Base-by-base conservation (phyloP, 2,888 invertebrate species). In the Meteorus colon region DNA sequence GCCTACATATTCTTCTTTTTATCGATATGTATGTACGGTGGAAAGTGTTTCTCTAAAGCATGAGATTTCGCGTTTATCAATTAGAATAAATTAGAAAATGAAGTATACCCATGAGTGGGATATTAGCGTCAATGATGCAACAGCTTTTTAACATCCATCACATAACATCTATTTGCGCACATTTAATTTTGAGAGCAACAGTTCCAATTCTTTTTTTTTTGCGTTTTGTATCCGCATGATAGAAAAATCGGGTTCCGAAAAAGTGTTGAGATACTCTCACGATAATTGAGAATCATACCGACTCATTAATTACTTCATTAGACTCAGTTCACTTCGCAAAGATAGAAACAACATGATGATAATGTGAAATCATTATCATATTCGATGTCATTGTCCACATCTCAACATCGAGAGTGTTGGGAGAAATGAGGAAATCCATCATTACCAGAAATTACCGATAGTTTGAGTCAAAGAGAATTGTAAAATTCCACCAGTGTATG, bases 31-130 rank as follows among this genome's bases (percentile, higher is more conserved):
- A 14, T 45, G n/a, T n/a, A 62, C 31, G 31, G 66, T 65, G 65
- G 19, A 75, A 67, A 72, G 69, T 14, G 29, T 34, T 48, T 68
- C 51, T 71, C 34, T 19, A 55, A 75, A 59, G 75, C 69, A 75
- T 69, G 51, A 70, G 51, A 59, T 75, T 8, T 63, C 29, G 31
- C 65, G 14, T 37, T 51, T 71, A 66, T 71, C 69, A 66, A 75
- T 72, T 75, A 55, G 24, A 71, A 75, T 71, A 75, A 75, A 75
- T 75, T 75, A 75, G 75, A 71, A 75, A 75, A 71, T 71, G 71
- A 75, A 75, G 71, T 71, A 29, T 19, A 27, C 41, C 34, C 27
- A 24, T 24, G 48, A 59, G n/a, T 6, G 34, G n/a, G 16, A 34
- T 14, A 29, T 27, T 24, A 34, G 16, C 66, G 41, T 31, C 59